Percentiles rank a stretch among this genome's conserved stretches.
Conservation (phyloP, 2,888 invertebrate genomes). For the Cordilura impudica region DNA sequence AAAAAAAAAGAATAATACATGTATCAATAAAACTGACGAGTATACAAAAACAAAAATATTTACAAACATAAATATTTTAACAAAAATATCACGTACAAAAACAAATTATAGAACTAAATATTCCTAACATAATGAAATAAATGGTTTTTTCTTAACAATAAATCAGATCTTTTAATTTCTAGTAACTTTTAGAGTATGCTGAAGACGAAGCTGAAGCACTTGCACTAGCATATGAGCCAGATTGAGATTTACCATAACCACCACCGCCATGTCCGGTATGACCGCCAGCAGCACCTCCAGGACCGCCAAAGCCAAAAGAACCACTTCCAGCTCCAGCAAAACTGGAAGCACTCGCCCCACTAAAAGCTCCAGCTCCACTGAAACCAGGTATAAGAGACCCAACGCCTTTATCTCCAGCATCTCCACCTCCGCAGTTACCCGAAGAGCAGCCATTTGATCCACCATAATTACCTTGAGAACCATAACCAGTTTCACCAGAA, state of each 20-base stretch:
- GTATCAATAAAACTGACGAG: neutral
- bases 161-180: neutral
- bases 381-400: slow-evolving; percentile 35
- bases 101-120: neutral
- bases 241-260: slow-evolving; percentile 40
- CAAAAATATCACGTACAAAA: slow-evolving; percentile 16
- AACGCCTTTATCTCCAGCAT: slow-evolving; percentile 10
- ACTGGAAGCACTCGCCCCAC: slow-evolving; percentile 64
- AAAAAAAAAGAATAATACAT: slow-evolving; percentile 2
- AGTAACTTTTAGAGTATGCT: slow-evolving; percentile 52
- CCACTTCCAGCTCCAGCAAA: slow-evolving; percentile 61
- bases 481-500: slow-evolving; percentile 8
- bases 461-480: too few relatives aligned
- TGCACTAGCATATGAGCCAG: slow-evolving; percentile 58
- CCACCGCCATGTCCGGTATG: slow-evolving; percentile 34
- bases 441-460: slow-evolving; percentile 24
- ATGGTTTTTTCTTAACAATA: neutral
- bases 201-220: slow-evolving; percentile 66
- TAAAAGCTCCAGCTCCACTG: slow-evolving; percentile 58
- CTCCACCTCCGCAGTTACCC: slow-evolving; percentile 21
- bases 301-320: slow-evolving; percentile 35
- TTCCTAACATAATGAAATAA: slow-evolving; percentile 4
- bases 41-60: slow-evolving; percentile 16
- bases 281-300: slow-evolving; percentile 51
- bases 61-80: slow-evolving; percentile 7